A percentile compares a stretch with the other conserved stretches of the same genome.
Evolutionary conservation across 2,113 vertebrate genomes (phyloP).

Genomic region (Pteropus alecto): DNA sequence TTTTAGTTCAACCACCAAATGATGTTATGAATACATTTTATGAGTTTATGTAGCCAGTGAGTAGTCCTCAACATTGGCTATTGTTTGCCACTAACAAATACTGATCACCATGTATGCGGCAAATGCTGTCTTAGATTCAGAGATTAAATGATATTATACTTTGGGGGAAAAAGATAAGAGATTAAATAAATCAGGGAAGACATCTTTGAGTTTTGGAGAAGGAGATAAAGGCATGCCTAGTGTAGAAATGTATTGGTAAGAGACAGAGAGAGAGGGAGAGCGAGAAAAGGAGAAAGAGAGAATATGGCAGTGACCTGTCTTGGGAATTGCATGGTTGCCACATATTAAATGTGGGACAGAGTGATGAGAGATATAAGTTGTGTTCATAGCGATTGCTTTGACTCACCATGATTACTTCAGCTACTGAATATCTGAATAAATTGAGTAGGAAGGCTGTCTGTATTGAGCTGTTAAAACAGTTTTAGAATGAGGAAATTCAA

Average conservation of each 20-base stretch:
- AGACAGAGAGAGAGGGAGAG: neutral
- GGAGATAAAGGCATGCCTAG: neutral
- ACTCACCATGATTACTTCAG: neutral
- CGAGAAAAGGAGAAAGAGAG: neutral
- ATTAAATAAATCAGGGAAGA: neutral
- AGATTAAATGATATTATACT: neutral
- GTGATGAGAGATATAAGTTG: neutral
- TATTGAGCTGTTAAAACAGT: neutral
- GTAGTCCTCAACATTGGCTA: neutral
- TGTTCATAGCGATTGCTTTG: neutral
- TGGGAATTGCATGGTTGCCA: neutral
- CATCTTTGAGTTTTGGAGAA: neutral
- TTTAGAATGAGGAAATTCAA: constrained; percentile 11
- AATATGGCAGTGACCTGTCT: neutral
- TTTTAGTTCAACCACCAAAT: neutral
- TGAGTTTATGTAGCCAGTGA: neutral
- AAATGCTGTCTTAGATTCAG: neutral
- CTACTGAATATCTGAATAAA: constrained; percentile 12
- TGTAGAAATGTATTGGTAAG: neutral
- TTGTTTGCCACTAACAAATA: neutral
- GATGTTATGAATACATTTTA: neutral
- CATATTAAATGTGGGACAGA: neutral
- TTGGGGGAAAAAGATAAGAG: neutral
- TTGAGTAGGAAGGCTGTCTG: neutral
- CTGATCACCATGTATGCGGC: neutral